Base-by-base conservation (phyloP, 1,140 invertebrate species). In the Pogonomyrmex californicus region DNA sequence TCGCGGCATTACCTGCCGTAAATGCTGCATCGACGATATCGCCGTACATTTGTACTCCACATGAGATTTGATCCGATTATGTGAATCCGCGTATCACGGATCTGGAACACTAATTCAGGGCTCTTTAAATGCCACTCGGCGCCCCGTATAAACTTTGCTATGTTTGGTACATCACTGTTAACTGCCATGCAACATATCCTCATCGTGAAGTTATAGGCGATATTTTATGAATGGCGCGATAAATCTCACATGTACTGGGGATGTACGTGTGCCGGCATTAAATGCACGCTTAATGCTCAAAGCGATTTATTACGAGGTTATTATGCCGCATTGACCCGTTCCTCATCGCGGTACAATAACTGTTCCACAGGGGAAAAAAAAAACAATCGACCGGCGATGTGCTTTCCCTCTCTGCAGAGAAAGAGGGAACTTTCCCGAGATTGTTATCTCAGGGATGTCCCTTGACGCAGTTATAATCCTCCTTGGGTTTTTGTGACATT, bases 251-350 rank as follows among this genome's bases (percentile, higher is more conserved):
- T 68, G 70, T 73, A 88, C 51, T 78, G 73, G 70, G 70, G 58
- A 76, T 41, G 58, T 56, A 60, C 56, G 54, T 77, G 77, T 63
- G 78, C 66, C 75, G 56, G 86, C 79, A 90, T 90, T 86, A 87
- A 89, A 85, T 90, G 86, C 89, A 85, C 60, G 86, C 82, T 87
- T 83, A 86, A 75, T 83, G 79, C 86, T 78, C 68, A 44, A 30
- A 70, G 51, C 86, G 66, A 90, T 90, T 90, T 90, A 90, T 90
- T 65, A 73, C 81, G 79, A 89, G 88, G 89, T 90, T 90, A 90
- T 90, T 87, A 71, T 58, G 33, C 60, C 44, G 49, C 41, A 60
- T 44, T 62, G 71, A 65, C 78, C 70, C 49, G 68, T 89, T 60
- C 60, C n/a, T 86, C 54, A 60, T 33, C 36, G 38, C 23, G 38